Percentiles rank a stretch among this genome's conserved stretches.
Evolutionary conservation across 2,113 vertebrate species (phyloP).

Genomic region (Pithys albifrons): DNA sequence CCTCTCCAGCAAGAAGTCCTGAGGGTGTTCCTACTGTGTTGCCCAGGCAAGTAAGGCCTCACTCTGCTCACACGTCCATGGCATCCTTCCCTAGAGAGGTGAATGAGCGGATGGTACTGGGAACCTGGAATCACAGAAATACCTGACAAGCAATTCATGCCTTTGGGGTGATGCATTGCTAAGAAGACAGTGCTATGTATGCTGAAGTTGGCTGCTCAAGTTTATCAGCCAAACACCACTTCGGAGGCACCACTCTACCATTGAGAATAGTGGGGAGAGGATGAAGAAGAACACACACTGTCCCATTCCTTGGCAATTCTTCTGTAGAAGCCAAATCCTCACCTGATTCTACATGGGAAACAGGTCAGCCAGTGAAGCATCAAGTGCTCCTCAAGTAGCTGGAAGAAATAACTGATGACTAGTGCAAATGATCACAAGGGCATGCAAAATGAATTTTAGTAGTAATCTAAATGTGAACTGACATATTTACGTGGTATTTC

Average conservation of each 20-base stretch:
- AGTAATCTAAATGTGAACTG: slow-evolving; percentile 1
- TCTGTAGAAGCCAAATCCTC: not conserved
- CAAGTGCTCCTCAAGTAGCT: not conserved
- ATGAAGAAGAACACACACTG: not conserved
- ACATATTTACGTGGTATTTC: not conserved
- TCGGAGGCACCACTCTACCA: not conserved
- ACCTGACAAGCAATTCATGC: not conserved
- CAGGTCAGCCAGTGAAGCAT: not conserved
- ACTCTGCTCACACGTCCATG: not conserved
- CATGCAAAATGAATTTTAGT: not conserved
- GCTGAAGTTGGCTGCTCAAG: not conserved
- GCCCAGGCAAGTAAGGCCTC: not conserved
- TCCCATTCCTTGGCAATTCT: not conserved
- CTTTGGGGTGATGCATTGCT: not conserved
- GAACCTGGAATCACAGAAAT: not conserved
- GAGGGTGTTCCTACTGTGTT: not conserved
- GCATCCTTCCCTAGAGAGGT: not conserved
- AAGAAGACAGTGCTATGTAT: not conserved
- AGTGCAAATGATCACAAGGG: not conserved
- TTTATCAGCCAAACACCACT: not conserved
- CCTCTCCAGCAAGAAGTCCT: not conserved
- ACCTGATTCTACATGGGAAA: not conserved
- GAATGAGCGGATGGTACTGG: too few relatives aligned
- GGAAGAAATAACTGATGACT: not conserved
- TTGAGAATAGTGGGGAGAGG: not conserved